Evolutionary conservation across 2,888 invertebrate genomes (phyloP), one percentile per base, ranked within the genome.

Genomic region (Prostheceraeus crozeri): DNA sequence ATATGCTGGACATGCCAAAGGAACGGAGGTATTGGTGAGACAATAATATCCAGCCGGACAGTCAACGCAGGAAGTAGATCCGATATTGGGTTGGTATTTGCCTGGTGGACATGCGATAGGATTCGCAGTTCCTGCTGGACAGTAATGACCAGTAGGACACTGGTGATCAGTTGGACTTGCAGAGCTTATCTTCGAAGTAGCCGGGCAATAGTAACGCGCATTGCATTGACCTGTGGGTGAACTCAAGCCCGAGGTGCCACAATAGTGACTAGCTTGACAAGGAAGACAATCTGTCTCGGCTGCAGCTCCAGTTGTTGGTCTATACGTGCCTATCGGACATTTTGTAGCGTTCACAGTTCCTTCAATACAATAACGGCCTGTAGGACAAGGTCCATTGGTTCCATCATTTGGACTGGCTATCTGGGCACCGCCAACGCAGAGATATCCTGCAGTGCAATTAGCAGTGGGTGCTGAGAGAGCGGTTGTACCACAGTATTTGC

Each of bases 391-490:
- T 62, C 63, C 67, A 62, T 74, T 74, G 62, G 61, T 56, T 23
- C 71, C 71, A 60, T 70, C 70, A 56, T 67, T 65, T 4, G 73
- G 74, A 3, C 68, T 68, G 1, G 69, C 64, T 19, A 62, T 62
- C 0, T 66, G 64, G 3, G 73, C 69, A 65, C 72, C 72, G 14
- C 62, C 63, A 23, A 63, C 65, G 62, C 74, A 74, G 65, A 70
- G 73, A 64, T 69, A 74, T 3, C 74, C 74, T 25, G 71, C 69
- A 52, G 65, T 51, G 56, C 73, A 74, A 35, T 65, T 62, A 10
- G 67, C 72, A 28, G 69, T 60, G 1, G 70, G 68, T 2, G 60
- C 63, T 1, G 69, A 71, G 61, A 70, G 69, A 4, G 67, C 69
- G 57, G 67, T 68, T 36, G 54, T 40, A 33, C 68, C 65, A 62